Evolutionary conservation across 1,140 invertebrate species (phyloP).

Genomic region (Trichogramma pretiosum): DNA sequence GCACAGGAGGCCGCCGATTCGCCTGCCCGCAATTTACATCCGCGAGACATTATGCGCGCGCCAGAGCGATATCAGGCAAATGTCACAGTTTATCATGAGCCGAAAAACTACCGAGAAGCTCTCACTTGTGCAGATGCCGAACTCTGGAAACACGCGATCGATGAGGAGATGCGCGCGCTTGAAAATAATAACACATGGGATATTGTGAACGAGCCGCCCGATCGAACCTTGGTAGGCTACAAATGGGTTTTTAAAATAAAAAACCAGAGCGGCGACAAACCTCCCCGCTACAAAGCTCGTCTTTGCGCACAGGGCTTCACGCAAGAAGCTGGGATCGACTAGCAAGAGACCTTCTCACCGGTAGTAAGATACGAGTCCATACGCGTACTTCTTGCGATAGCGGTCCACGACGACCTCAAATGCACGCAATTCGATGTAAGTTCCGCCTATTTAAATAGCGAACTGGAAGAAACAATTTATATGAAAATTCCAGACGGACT

Average conservation of each 20-base stretch:
- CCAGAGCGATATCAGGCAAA: neutral
- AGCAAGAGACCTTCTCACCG: conserved; percentile 23
- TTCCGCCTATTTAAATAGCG: conserved; percentile 13
- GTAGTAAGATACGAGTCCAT: conserved; percentile 16
- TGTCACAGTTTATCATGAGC: neutral
- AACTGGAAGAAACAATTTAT: conserved; percentile 12
- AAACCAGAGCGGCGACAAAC: neutral
- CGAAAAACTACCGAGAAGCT: neutral
- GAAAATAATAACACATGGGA: conserved; percentile 25
- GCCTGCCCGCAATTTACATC: neutral
- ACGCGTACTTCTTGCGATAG: conserved; percentile 14
- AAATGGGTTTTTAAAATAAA: conserved; percentile 16
- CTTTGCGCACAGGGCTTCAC: conserved; percentile 21
- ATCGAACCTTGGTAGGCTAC: conserved; percentile 7
- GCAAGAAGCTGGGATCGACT: conserved; percentile 25
- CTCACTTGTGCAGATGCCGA: neutral
- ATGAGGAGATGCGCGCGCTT: conserved; percentile 1
- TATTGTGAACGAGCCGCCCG: conserved; percentile 17
- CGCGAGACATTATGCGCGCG: neutral
- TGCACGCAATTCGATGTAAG: conserved; percentile 15
- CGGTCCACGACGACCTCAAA: neutral
- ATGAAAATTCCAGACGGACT: conserved; percentile 26
- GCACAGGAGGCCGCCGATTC: neutral
- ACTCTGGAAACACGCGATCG: neutral
- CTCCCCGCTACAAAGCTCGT: conserved; percentile 12